Conservation (phyloP, 2,113 vertebrate species). For the Strigops habroptila region DNA sequence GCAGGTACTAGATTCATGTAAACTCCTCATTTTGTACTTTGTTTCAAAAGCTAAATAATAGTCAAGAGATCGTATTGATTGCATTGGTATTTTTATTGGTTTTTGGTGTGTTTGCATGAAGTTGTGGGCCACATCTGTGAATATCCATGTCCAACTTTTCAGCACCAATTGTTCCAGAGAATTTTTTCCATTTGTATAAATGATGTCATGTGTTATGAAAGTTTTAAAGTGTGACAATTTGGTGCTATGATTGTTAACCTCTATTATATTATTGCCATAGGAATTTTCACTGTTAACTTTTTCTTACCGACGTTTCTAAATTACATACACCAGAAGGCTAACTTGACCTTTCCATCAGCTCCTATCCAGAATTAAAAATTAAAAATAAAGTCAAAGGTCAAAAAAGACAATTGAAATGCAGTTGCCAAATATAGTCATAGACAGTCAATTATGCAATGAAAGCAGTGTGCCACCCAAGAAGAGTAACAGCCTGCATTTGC, state of each 20-base stretch:
- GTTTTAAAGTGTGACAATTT: slow-evolving; percentile 57
- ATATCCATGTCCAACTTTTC: slow-evolving; percentile 68
- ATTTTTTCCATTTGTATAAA: slow-evolving; percentile 66
- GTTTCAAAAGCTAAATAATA: background rate
- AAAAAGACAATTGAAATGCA: slow-evolving; percentile 49
- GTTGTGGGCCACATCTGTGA: slow-evolving; percentile 68
- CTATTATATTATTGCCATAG: slow-evolving; percentile 8
- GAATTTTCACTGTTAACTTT: slow-evolving; percentile 18
- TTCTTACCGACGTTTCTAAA: slow-evolving; percentile 6
- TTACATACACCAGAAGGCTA: background rate
- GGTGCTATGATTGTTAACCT: slow-evolving; percentile 12
- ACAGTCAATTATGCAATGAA: slow-evolving; percentile 55
- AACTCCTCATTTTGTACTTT: background rate
- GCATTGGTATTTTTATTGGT: slow-evolving; percentile 46
- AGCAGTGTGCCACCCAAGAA: slow-evolving; percentile 33
- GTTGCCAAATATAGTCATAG: slow-evolving; percentile 61
- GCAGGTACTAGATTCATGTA: background rate
- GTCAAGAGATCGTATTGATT: background rate
- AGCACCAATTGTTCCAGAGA: slow-evolving; percentile 72
- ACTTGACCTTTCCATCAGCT: slow-evolving; percentile 27
- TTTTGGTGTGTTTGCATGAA: slow-evolving; percentile 61
- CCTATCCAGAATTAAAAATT: slow-evolving; percentile 7
- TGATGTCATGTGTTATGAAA: slow-evolving; percentile 74
- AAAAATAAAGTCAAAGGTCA: slow-evolving; percentile 31
- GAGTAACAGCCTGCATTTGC: slow-evolving; percentile 1